phyloP scores from a whole-genome alignment of 2,888 invertebrate genomes.

The Dione vanillae region DNA sequence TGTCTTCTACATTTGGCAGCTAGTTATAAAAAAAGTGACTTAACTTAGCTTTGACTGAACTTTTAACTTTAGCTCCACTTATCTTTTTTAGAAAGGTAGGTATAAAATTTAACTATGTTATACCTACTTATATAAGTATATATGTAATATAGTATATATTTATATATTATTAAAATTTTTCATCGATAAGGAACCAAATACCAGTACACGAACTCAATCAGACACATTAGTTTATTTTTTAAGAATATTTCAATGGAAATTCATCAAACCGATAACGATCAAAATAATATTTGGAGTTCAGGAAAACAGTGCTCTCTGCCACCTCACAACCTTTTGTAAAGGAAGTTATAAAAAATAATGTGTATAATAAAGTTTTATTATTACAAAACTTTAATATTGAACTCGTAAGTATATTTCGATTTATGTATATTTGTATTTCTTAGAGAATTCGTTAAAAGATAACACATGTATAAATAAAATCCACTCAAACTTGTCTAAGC shows the following conservation, averaged over 20 bases:
- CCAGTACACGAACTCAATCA: not conserved
- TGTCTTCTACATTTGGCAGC: no score
- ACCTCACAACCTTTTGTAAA: not conserved
- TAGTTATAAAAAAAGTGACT: no score
- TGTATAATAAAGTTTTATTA: slow-evolving; percentile 18
- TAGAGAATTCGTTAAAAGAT: no score
- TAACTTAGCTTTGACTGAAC: no score
- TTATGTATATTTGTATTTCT: not conserved
- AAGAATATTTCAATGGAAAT: slow-evolving; percentile 11
- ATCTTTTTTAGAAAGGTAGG: no score
- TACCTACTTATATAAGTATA: no score
- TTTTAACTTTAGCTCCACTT: no score
- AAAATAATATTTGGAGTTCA: not conserved
- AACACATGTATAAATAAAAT: no score
- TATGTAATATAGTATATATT: not conserved
- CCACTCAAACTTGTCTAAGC: no score
- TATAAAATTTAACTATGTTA: no score
- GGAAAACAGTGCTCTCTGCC: slow-evolving; percentile 10
- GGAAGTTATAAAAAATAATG: slow-evolving; percentile 24
- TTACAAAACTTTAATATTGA: not conserved
- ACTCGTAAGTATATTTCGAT: not conserved
- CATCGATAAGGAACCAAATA: not conserved
- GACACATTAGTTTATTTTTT: not conserved
- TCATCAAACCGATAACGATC: slow-evolving; percentile 21
- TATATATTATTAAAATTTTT: no score